phyloP scores from a whole-genome alignment of 2,797 vertebrate genomes.

The Anisognathus igniventris region DNA sequence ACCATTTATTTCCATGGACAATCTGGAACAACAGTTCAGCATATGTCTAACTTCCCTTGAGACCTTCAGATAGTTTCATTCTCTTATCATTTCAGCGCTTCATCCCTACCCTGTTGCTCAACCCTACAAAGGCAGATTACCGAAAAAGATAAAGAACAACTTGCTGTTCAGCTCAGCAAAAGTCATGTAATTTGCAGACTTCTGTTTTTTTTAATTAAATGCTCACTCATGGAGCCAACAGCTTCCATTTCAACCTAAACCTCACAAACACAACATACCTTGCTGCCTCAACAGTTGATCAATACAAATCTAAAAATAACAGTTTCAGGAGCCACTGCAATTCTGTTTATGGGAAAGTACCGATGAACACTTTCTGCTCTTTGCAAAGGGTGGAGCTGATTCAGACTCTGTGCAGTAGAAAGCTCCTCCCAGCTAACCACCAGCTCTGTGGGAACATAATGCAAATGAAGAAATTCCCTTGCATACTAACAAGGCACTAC shows the following conservation, averaged over 20 bases:
- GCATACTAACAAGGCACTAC: constrained; percentile 14
- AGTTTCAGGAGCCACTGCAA: background rate
- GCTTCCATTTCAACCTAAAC: background rate
- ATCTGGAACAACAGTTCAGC: background rate
- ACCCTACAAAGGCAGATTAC: background rate
- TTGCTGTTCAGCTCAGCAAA: background rate
- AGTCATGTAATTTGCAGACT: background rate
- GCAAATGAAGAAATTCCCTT: constrained; percentile 28
- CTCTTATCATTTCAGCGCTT: background rate
- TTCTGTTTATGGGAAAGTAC: background rate
- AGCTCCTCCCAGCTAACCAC: background rate
- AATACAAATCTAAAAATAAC: background rate
- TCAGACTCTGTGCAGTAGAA: background rate
- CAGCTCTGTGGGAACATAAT: constrained; percentile 2
- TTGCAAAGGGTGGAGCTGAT: background rate
- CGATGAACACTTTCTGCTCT: background rate
- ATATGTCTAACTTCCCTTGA: background rate
- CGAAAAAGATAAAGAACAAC: background rate
- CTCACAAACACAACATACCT: background rate
- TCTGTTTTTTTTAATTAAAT: background rate
- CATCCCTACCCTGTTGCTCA: background rate
- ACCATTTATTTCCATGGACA: background rate
- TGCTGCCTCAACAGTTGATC: background rate
- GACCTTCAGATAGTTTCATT: background rate
- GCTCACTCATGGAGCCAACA: background rate